Base-by-base conservation (phyloP, 2,888 invertebrate genomes). In the Sesia bembeciformis region DNA sequence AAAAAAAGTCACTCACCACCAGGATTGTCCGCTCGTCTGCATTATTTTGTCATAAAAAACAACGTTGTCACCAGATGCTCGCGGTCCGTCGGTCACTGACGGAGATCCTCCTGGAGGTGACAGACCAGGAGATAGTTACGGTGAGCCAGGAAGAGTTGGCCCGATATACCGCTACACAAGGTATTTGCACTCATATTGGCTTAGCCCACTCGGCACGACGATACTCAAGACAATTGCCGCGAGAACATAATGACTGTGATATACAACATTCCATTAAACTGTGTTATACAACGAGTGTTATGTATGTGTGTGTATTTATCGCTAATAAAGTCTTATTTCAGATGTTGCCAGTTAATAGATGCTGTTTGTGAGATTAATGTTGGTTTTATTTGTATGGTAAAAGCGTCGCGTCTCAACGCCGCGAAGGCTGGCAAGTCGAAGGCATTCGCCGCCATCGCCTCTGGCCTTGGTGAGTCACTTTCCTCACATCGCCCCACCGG, bases 31-130 rank as follows among this genome's bases (percentile, higher is more conserved):
- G 23, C 23, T 1, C 23, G n/a, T n/a, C n/a, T n/a, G n/a, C n/a
- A n/a, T 23, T 23, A 23, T 23, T n/a, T n/a, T 23, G 23, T 23
- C 23, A 23, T 23, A 1, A 23, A 23, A 23, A 23, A 23, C 23
- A 23, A 23, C 23, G 23, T 23, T 46, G 46, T 50, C 39, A 8
- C 56, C 82, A 96, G 96, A 97, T 98, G 96, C 84, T 95, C 77
- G 93, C 93, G 74, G 96, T 98, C 53, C 93, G 98, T 58, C 92
- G 94, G 60, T 94, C 95, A 65, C 91, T 98, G 85, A 98, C 98
- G 40, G 97, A 98, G 90, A 94, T 98, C 71, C 92, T 99, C 59
- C 91, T 98, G 68, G 97, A 97, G 81, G 98, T 98, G 70, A 98
- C 98, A 39, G 96, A 95, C 81, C 93, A 94, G 81, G 96, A 97